Conservation (phyloP, 2,888 invertebrate species). For the Synergus japonicus region DNA sequence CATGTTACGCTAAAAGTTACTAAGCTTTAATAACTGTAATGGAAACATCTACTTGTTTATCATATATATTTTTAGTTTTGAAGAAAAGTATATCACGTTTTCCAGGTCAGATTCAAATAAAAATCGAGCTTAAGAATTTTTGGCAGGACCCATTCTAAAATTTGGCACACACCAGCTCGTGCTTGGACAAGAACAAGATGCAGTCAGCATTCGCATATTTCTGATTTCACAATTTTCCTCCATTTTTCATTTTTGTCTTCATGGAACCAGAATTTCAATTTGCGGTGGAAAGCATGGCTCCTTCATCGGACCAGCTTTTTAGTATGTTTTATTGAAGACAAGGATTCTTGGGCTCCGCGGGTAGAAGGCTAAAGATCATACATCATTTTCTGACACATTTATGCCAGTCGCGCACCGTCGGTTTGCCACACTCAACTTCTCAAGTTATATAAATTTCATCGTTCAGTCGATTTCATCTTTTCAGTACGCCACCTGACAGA, state of each 20-base stretch:
- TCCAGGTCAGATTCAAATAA: slow-evolving; percentile 8
- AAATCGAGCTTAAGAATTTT: slow-evolving; percentile 2
- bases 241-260: slow-evolving; percentile 37
- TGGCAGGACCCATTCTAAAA: slow-evolving; percentile 25
- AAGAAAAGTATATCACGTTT: background rate
- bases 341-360: slow-evolving; percentile 48
- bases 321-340: slow-evolving; percentile 52
- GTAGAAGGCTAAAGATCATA: slow-evolving; percentile 59
- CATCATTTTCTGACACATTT: slow-evolving; percentile 65
- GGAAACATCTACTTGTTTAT: too few species aligned
- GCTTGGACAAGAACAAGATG: background rate
- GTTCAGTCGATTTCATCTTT: slow-evolving; percentile 45
- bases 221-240: slow-evolving; percentile 18
- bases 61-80: background rate
- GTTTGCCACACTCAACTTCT: slow-evolving; percentile 66
- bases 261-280: slow-evolving; percentile 35
- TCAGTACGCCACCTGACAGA: slow-evolving; percentile 46
- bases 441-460: slow-evolving; percentile 66
- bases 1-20: too few species aligned
- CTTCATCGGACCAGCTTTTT: slow-evolving; percentile 47
- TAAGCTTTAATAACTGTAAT: too few species aligned
- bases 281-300: slow-evolving; percentile 41
- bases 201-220: slow-evolving; percentile 29
- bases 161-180: slow-evolving; percentile 25
- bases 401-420: slow-evolving; percentile 64